Conservation (phyloP, 2,888 invertebrate species). For the Macrosiphum euphorbiae region DNA sequence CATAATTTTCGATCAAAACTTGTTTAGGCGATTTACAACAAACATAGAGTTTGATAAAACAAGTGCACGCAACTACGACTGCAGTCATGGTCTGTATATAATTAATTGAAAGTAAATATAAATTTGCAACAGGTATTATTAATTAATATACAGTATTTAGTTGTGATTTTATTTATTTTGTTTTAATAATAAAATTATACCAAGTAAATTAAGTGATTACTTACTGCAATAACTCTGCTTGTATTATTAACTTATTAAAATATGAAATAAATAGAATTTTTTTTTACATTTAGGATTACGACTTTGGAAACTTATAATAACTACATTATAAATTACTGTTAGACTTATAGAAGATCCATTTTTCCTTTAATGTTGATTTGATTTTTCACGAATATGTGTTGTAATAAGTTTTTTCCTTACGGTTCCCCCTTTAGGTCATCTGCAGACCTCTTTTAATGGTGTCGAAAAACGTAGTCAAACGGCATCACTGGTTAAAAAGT, state of each 20-base stretch:
- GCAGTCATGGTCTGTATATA: neutral
- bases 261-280: neutral
- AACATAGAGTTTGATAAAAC: neutral
- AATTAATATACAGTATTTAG: neutral
- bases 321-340: neutral
- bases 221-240: neutral
- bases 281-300: neutral
- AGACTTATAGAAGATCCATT: neutral
- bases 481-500: neutral
- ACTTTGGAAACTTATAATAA: neutral
- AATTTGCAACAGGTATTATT: neutral
- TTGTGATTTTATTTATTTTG: neutral
- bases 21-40: neutral
- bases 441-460: neutral
- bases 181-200: neutral
- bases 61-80: neutral
- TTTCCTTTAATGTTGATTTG: neutral
- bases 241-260: neutral
- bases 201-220: neutral
- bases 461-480: neutral
- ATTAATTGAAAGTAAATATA: neutral
- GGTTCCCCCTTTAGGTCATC: neutral
- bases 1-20: neutral
- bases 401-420: neutral
- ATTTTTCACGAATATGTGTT: neutral